phyloP scores from a whole-genome alignment of 2,888 invertebrate species.

The Drosophila ustulata region DNA sequence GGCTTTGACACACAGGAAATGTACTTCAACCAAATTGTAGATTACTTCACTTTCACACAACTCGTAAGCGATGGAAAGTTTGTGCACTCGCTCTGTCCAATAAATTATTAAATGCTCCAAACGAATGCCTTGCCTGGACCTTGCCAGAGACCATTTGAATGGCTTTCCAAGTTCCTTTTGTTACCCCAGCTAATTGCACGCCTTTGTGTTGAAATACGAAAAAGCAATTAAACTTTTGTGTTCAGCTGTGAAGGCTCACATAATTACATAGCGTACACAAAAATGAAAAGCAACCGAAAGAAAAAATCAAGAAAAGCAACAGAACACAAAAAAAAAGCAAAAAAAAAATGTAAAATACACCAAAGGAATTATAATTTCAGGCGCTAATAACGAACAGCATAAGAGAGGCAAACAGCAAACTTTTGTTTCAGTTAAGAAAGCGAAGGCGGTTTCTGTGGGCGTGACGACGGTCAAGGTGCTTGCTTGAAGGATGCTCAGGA shows the following conservation, averaged over 20 bases:
- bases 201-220: conserved; percentile 66
- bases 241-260: conserved; percentile 66
- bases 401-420: conserved; percentile 34
- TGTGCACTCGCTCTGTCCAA: conserved; percentile 20
- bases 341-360: conserved; percentile 23
- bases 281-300: conserved; percentile 23
- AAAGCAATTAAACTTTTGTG: conserved; percentile 74
- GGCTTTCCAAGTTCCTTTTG: conserved; percentile 35
- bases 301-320: conserved; percentile 21
- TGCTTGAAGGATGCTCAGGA: not conserved
- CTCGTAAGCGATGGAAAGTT: conserved; percentile 19
- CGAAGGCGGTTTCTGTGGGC: conserved; percentile 22
- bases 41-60: conserved; percentile 25
- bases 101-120: conserved; percentile 49
- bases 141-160: conserved; percentile 26
- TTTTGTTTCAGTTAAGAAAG: conserved; percentile 20
- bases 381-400: conserved; percentile 35
- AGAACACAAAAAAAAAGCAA: not conserved
- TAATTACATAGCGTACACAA: conserved; percentile 54
- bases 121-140: conserved; percentile 4
- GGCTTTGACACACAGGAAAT: conserved; percentile 42
- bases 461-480: conserved; percentile 25
- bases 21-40: conserved; percentile 30
- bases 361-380: conserved; percentile 43
- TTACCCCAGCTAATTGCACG: conserved; percentile 63